phyloP scores from a whole-genome alignment of 2,888 invertebrate genomes.

The Agriopis leucophaearia region DNA sequence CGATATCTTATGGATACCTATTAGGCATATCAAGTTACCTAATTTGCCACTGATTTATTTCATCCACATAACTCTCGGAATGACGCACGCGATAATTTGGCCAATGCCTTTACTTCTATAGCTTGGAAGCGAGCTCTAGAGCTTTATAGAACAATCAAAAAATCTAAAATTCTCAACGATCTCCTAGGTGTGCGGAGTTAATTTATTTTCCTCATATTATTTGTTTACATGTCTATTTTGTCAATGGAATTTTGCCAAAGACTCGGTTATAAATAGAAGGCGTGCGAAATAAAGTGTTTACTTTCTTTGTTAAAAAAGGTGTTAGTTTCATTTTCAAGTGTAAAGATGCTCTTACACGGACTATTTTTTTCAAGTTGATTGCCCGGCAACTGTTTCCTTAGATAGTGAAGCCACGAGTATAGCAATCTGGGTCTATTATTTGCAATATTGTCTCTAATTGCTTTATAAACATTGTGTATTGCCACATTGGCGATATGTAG shows the following conservation, averaged over 20 bases:
- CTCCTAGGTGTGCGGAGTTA: background rate
- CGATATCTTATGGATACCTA: background rate
- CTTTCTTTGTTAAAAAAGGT: slow-evolving; percentile 44
- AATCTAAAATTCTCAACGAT: background rate
- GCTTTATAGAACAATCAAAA: slow-evolving; percentile 1
- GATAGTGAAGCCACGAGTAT: too few relatives aligned
- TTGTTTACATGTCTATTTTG: slow-evolving; percentile 48
- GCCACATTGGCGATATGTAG: too few relatives aligned
- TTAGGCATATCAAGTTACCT: slow-evolving; percentile 8
- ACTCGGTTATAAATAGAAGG: slow-evolving; percentile 59
- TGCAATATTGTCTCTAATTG: too few relatives aligned
- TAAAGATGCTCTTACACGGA: slow-evolving; percentile 46
- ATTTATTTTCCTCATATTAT: slow-evolving; percentile 30
- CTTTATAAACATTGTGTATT: too few relatives aligned
- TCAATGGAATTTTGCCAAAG: slow-evolving; percentile 66
- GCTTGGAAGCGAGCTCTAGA: slow-evolving; percentile 16
- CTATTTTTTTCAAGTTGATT: too few relatives aligned
- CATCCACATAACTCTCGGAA: slow-evolving; percentile 17
- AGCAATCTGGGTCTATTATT: too few relatives aligned
- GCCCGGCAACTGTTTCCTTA: too few relatives aligned
- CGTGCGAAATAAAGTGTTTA: slow-evolving; percentile 53
- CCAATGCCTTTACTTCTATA: slow-evolving; percentile 8
- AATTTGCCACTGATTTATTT: slow-evolving; percentile 16
- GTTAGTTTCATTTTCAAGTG: slow-evolving; percentile 49
- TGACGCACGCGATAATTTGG: slow-evolving; percentile 25